A percentile compares a stretch with the other conserved stretches of the same genome.
phyloP scores from a whole-genome alignment of 2,797 vertebrate species.

The Numenius phaeopus region DNA sequence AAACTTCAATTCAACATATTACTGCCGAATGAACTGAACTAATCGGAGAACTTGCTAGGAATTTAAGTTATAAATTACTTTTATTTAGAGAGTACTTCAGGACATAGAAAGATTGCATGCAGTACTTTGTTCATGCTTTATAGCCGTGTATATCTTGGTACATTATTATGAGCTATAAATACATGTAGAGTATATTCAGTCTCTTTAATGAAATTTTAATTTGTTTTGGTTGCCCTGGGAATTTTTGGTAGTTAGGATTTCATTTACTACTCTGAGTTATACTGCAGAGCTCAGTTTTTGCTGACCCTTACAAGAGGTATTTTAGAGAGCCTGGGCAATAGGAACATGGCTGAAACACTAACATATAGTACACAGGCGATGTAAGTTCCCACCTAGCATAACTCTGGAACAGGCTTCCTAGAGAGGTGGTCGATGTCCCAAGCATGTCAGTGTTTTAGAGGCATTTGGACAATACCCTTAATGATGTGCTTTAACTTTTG shows the following conservation, averaged over 20 bases:
- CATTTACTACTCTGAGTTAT: background rate
- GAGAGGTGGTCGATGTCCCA: background rate
- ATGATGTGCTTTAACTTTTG: background rate
- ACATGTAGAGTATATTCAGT: background rate
- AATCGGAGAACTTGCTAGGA: background rate
- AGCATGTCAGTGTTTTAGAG: background rate
- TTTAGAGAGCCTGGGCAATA: background rate
- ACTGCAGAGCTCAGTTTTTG: background rate
- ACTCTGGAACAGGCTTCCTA: background rate
- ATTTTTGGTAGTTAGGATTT: background rate
- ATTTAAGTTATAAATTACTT: background rate
- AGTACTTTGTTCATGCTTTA: background rate
- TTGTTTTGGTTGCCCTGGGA: background rate
- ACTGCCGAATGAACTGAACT: background rate
- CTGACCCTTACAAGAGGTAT: background rate
- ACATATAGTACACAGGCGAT: fast-evolving
- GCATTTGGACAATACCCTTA: background rate
- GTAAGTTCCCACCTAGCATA: background rate
- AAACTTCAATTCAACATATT: background rate
- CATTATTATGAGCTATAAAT: background rate
- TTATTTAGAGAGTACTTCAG: background rate
- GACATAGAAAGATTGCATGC: background rate
- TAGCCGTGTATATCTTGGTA: background rate
- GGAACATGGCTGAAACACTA: background rate
- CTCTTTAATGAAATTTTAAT: background rate